A percentile compares a stretch with the other conserved stretches of the same genome.
These are phyloP conservation scores for Diadegma fenestrale DNA, from an alignment of 2,888 invertebrate genomes.

Conservation along the genomic window DNA sequence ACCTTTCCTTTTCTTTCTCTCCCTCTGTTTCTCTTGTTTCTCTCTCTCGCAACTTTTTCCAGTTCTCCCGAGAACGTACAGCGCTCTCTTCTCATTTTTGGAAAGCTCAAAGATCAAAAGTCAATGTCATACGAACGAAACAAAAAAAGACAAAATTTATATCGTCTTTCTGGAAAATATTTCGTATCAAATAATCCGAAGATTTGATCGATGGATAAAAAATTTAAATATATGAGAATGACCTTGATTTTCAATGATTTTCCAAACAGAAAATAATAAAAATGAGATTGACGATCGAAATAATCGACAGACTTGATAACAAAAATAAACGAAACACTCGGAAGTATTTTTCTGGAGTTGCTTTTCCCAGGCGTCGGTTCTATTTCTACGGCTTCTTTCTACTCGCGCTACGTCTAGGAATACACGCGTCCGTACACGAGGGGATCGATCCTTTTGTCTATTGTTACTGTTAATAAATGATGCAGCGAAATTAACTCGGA, in stretches of 20 bases:
- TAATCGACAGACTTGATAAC: neutral
- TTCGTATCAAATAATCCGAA: neutral
- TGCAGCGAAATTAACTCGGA: neutral
- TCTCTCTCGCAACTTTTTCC: neutral
- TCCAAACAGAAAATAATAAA: neutral
- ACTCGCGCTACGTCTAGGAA: constrained; percentile 27
- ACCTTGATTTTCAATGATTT: neutral
- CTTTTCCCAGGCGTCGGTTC: neutral
- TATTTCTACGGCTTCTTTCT: constrained; percentile 35
- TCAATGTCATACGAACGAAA: constrained; percentile 14
- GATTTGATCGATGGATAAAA: neutral
- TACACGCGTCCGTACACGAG: neutral
- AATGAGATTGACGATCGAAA: neutral
- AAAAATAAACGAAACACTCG: neutral
- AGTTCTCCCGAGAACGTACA: neutral
- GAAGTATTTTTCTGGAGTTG: constrained; percentile 1
- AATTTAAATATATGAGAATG: neutral
- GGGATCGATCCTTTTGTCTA: constrained; percentile 53
- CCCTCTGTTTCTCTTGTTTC: constrained; percentile 26
- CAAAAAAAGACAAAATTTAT: neutral
- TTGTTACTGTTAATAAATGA: constrained; percentile 25
- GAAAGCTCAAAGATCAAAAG: constrained; percentile 33
- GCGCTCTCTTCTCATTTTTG: constrained; percentile 18
- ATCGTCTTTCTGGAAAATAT: neutral
- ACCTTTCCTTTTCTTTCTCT: neutral